These are phyloP conservation scores for Brachylomia viminalis DNA, from an alignment of 2,888 invertebrate genomes.

Conservation along the genomic window DNA sequence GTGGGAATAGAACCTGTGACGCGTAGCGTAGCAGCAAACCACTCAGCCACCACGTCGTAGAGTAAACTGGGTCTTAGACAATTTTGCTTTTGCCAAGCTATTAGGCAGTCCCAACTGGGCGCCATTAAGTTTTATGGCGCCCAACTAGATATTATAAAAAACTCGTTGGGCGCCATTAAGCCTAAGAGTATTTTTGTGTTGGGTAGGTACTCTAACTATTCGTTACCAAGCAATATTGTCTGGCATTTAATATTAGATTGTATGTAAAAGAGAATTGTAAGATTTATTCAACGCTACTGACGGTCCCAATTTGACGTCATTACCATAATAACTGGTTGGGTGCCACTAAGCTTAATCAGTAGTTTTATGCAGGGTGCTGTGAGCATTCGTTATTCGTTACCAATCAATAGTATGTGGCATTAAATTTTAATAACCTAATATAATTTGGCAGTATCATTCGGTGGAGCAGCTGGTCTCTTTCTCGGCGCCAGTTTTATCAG, in stretches of 20 bases:
- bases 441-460: slow-evolving; percentile 89
- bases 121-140: background rate
- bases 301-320: slow-evolving; percentile 8
- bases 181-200: background rate
- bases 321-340: background rate
- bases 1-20: background rate
- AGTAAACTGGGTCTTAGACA: too few species aligned
- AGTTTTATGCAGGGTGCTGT: background rate
- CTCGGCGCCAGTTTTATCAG: slow-evolving; percentile 92
- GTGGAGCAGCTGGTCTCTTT: slow-evolving; percentile 91
- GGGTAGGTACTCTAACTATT: too few species aligned
- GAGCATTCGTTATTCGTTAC: background rate
- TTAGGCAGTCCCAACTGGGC: slow-evolving; percentile 1
- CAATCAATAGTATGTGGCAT: background rate
- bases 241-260: background rate
- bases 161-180: background rate
- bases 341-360: background rate
- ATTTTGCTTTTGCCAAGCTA: too few species aligned
- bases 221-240: too few species aligned
- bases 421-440: background rate
- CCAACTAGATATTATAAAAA: background rate
- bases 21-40: too few species aligned
- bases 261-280: background rate
- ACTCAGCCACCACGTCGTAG: background rate
- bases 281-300: background rate